These are phyloP conservation scores for Laspeyria flexula DNA, from an alignment of 2,888 invertebrate species.

Conservation along the genomic window DNA sequence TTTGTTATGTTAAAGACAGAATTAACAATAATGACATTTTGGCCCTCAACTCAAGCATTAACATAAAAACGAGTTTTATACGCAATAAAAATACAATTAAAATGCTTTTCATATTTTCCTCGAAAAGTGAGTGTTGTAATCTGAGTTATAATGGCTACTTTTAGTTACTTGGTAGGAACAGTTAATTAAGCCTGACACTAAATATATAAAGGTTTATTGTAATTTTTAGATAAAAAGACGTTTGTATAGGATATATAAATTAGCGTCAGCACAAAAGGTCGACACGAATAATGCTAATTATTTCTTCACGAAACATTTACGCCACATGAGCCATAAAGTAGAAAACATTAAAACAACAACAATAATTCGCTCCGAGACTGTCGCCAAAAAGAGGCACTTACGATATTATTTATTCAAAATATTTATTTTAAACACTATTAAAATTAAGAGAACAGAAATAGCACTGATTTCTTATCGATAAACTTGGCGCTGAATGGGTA, in stretches of 20 bases:
- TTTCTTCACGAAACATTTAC: constrained; percentile 58
- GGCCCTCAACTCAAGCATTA: background rate
- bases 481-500: constrained; percentile 10
- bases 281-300: constrained; percentile 49
- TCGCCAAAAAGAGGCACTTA: constrained; percentile 36
- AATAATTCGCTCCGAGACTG: constrained; percentile 35
- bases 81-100: background rate
- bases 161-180: constrained; percentile 4
- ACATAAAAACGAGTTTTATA: background rate
- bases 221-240: constrained; percentile 27
- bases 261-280: constrained; percentile 40
- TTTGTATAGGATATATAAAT: constrained; percentile 35
- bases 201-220: constrained; percentile 12
- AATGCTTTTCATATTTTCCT: background rate
- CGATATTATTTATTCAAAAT: constrained; percentile 18
- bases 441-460: constrained; percentile 6
- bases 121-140: background rate
- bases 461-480: constrained; percentile 26
- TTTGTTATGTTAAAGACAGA: background rate
- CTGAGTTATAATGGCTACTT: background rate
- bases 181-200: constrained; percentile 14
- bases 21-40: background rate
- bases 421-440: background rate
- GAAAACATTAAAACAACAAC: constrained; percentile 47
- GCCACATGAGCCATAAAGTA: constrained; percentile 57